Base-by-base conservation (phyloP, 2,113 vertebrate genomes). In the Festucalex cinctus region DNA sequence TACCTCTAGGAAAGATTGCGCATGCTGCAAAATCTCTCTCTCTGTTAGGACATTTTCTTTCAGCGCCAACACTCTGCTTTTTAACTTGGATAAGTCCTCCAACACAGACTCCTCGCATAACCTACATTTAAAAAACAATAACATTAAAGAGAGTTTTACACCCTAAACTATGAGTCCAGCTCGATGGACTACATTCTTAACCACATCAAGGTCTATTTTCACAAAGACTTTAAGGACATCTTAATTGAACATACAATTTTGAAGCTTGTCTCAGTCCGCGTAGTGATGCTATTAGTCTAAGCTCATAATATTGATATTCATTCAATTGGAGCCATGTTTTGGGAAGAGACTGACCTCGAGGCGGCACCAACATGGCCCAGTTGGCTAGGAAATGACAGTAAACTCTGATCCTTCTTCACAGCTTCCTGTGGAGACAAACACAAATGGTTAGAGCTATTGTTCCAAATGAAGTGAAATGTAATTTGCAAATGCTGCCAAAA, bases 371-470 rank as follows among this genome's bases (percentile, higher is more conserved):
- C 84, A 61, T 92, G 92, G 69, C 83, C 85, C 79, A 93, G 85
- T 83, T 91, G 91, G 88, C 89, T 88, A 64, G 89, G 86, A 85
- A 93, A 93, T 46, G 90, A 91, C 65, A 93, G 86, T 75, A 93
- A 85, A 79, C 88, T 88, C 84, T 91, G 87, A 73, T 93, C 89
- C 76, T 92, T 93, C 84, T 93, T 93, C 77, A 92, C 89, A 71
- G 88, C 92, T 88, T 92, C 92, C 92, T 93, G 86, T 36, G 70
- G 81, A 83, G 83, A 80, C 65, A 75, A 83, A 83, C 62, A 80
- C 74, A 82, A 84, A 71, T 80, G 70, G 76, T 85, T 88, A 56
- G 69, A 82, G 73, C 79, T 58, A 87, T 87, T 85, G 88, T 90
- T 79, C 84, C 36, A 64, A 63, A 79, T 69, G 44, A 74, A 75